Evolutionary conservation across 2,888 invertebrate genomes (phyloP), one percentile per base, ranked within the genome.

Genomic region (Ormyrus rosae): DNA sequence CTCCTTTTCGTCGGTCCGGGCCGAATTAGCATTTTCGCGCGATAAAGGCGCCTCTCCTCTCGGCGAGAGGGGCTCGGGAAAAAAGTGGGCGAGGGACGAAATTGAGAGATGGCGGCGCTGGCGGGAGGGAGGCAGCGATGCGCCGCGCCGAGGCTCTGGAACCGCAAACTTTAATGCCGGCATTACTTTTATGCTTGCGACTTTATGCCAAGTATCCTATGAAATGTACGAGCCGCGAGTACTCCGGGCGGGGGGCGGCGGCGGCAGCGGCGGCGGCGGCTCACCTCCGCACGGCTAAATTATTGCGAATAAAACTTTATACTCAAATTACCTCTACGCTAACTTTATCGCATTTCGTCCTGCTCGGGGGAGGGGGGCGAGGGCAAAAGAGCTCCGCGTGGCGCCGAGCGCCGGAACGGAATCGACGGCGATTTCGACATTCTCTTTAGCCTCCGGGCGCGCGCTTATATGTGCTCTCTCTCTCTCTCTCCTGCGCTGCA

Each of bases 281-380:
- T 10, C 45, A 5, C n/a, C 8, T 74, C 80, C 83, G 76, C 79
- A 82, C 83, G 84, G 85, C 84, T 88, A 89, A 89, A 90, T 90
- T 90, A 90, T 90, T 89, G 88, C 90, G 89, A 90, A 90, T 90
- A 90, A 90, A 90, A 90, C 89, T 90, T 90, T 90, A 90, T 89
- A 89, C 88, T 87, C 86, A 89, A 90, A 90, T 90, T 90, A 89
- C 90, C 88, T 88, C 87, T 86, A 86, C 88, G 87, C 88, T 86
- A 90, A 90, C 90, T 90, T 90, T 89, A 90, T 90, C 89, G 88
- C 88, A 88, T 89, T 89, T 89, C 87, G 86, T 83, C 81, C 81
- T 77, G 80, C 8, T 10, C 63, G n/a, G 58, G n/a, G 58, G 10
- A 13, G 9, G 9, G 11, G 46, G 50, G 34, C 9, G 48, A 19